A percentile compares a stretch with the other conserved stretches of the same genome.
Evolutionary conservation across 2,113 vertebrate genomes (phyloP).

Genomic region (Heterotis niloticus): DNA sequence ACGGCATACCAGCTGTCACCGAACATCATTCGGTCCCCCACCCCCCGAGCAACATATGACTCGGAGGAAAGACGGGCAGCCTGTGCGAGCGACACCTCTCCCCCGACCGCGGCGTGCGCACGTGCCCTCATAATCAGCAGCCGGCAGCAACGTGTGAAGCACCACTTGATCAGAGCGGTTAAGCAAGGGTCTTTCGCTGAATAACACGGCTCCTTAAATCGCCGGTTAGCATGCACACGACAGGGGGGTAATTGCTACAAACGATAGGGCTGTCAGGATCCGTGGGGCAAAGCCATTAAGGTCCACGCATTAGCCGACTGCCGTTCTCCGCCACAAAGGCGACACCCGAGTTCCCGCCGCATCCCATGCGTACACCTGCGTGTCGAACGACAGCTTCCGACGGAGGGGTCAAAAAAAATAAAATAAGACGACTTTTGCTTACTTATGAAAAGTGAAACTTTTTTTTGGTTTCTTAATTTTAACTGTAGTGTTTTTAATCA

Average conservation of each 20-base stretch:
- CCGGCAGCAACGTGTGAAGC: not conserved
- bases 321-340: slow-evolving; percentile 55
- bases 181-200: not conserved
- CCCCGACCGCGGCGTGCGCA: not conserved
- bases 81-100: not conserved
- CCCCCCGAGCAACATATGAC: not conserved
- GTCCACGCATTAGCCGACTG: slow-evolving; percentile 45
- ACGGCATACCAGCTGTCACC: not conserved
- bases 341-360: slow-evolving; percentile 70
- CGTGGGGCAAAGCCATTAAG: slow-evolving; percentile 60
- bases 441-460: too few relatives aligned
- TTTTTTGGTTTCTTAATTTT: too few relatives aligned
- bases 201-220: slow-evolving; percentile 2
- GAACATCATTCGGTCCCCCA: not conserved
- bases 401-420: too few relatives aligned
- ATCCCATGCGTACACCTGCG: not conserved
- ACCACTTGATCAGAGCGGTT: not conserved
- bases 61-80: not conserved
- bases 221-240: slow-evolving; percentile 47
- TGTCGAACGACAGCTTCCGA: too few relatives aligned
- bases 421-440: too few relatives aligned
- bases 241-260: slow-evolving; percentile 67
- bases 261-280: slow-evolving; percentile 63
- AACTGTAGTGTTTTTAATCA: too few relatives aligned
- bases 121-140: not conserved